These are phyloP conservation scores for Pantherophis alleghaniensis DNA, from an alignment of 2,797 vertebrate species.

Conservation along the genomic window DNA sequence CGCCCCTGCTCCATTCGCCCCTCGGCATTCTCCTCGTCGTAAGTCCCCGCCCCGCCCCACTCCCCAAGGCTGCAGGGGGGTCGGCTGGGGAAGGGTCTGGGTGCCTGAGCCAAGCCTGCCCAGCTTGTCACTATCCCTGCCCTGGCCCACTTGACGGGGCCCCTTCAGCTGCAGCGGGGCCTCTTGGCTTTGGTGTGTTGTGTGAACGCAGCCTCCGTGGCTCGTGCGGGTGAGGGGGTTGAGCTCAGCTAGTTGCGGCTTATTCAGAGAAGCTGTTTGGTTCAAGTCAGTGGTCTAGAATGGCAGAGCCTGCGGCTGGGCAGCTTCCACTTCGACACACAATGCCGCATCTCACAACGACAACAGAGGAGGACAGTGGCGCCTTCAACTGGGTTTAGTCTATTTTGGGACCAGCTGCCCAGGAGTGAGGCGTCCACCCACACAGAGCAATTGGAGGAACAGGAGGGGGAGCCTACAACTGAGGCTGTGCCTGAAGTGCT, in stretches of 20 bases:
- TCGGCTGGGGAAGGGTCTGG: not conserved
- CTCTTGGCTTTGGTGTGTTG: not conserved
- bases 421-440: not conserved
- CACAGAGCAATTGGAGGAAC: not conserved
- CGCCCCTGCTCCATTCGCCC: slow-evolving; percentile 70
- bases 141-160: not conserved
- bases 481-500: not conserved
- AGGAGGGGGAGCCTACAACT: not conserved
- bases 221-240: not conserved
- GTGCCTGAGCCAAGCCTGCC: not conserved
- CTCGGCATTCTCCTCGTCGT: slow-evolving; percentile 76
- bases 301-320: not conserved
- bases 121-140: not conserved
- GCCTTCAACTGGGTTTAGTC: not conserved
- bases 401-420: not conserved
- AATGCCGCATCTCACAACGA: not conserved
- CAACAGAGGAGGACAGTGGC: not conserved
- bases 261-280: not conserved
- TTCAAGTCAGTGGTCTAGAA: not conserved
- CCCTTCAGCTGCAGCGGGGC: not conserved
- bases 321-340: not conserved
- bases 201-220: not conserved
- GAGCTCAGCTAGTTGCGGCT: not conserved
- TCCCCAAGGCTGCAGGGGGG: not conserved
- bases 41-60: slow-evolving; percentile 31